A percentile compares a stretch with the other conserved stretches of the same genome.
Conservation (phyloP, 1,140 invertebrate genomes). For the Nilaparvata lugens region DNA sequence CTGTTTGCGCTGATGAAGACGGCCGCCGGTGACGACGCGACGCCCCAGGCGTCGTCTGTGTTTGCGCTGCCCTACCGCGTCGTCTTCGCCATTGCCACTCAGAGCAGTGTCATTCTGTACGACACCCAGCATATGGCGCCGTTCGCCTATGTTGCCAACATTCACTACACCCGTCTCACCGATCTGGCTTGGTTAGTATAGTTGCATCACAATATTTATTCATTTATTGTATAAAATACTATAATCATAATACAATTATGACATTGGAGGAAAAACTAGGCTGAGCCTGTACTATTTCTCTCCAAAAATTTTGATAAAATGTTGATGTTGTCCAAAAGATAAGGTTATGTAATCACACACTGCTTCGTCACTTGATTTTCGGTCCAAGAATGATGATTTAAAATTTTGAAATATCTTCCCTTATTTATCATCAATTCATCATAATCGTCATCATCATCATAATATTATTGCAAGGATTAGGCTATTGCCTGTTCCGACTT, state of each 20-base stretch:
- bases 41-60: conserved; percentile 34
- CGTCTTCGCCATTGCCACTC: conserved; percentile 83
- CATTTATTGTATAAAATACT: too few relatives aligned
- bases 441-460: too few relatives aligned
- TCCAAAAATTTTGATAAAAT: too few relatives aligned
- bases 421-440: conserved; percentile 5
- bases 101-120: conserved; percentile 76
- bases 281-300: too few relatives aligned
- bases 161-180: conserved; percentile 88
- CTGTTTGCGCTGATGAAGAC: conserved; percentile 54
- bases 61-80: conserved; percentile 70
- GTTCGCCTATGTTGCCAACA: conserved; percentile 77
- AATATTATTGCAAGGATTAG: too few relatives aligned
- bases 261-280: too few relatives aligned
- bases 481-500: too few relatives aligned
- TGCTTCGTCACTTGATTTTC: too few relatives aligned
- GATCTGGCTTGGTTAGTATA: conserved; percentile 73
- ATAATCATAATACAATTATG: too few relatives aligned
- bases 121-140: conserved; percentile 85
- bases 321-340: too few relatives aligned
- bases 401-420: background rate
- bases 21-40: conserved; percentile 36
- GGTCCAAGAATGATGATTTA: too few relatives aligned
- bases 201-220: background rate
- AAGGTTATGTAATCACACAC: too few relatives aligned